These are phyloP conservation scores for Tichodroma muraria DNA, from an alignment of 2,113 vertebrate species.

Conservation along the genomic window DNA sequence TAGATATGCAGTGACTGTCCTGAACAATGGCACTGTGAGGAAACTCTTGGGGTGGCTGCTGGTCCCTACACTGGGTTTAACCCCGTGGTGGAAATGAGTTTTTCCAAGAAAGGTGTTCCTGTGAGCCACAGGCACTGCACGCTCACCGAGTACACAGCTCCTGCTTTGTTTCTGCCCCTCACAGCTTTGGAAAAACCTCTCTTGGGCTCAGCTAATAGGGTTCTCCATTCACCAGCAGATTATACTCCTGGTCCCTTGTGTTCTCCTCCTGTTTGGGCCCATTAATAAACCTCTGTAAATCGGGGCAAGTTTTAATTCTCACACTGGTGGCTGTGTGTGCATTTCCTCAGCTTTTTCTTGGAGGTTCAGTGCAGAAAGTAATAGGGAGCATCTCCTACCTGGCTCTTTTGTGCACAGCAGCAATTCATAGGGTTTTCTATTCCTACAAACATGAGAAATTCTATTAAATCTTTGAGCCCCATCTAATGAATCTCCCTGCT, in stretches of 20 bases:
- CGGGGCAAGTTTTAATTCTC: background rate
- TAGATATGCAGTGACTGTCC: rapidly evolving
- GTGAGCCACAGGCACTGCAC: background rate
- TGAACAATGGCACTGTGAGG: background rate
- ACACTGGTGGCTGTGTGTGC: background rate
- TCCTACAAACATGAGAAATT: background rate
- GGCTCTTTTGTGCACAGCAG: background rate
- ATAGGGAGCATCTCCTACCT: background rate
- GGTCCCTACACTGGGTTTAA: background rate
- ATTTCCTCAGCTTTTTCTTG: background rate
- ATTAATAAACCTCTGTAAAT: background rate
- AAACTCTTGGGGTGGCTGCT: background rate
- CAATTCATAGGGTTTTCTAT: background rate
- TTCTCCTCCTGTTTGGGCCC: background rate
- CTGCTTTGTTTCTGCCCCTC: background rate
- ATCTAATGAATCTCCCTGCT: background rate
- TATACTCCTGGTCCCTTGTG: background rate
- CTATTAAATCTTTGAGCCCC: background rate
- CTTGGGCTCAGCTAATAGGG: background rate
- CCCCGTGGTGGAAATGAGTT: background rate
- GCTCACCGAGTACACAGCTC: background rate
- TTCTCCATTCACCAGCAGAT: background rate
- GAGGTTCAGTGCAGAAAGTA: background rate
- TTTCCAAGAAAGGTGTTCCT: background rate
- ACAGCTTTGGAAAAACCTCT: background rate